Evolutionary conservation across 2,113 vertebrate genomes (phyloP).

Genomic region (Alethe diademata): DNA sequence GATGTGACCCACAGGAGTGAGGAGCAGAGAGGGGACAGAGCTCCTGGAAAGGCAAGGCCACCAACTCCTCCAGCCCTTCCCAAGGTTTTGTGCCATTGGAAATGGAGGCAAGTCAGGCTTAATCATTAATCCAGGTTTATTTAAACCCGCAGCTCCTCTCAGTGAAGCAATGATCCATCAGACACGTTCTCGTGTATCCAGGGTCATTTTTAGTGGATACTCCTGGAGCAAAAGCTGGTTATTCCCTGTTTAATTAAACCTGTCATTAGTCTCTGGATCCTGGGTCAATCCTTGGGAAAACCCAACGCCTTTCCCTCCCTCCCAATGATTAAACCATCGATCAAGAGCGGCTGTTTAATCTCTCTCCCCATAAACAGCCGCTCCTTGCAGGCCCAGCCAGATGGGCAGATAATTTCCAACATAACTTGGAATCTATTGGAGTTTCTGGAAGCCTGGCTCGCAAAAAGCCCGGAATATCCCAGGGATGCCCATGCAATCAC

Average conservation of each 20-base stretch:
- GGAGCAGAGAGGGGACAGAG: background rate
- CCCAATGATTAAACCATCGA: constrained; percentile 27
- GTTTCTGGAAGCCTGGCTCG: background rate
- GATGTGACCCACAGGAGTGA: background rate
- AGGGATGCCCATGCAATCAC: constrained; percentile 49
- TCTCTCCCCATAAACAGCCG: background rate
- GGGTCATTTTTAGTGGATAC: background rate
- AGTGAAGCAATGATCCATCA: background rate
- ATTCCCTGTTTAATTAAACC: background rate
- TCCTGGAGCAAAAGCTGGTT: background rate
- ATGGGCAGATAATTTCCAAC: background rate
- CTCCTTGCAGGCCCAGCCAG: background rate
- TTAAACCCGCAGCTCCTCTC: background rate
- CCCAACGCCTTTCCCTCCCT: background rate
- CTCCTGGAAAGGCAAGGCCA: fast-evolving
- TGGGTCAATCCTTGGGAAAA: background rate
- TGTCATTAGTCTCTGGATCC: background rate
- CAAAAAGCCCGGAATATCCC: background rate
- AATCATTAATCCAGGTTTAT: background rate
- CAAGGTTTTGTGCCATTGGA: fast-evolving
- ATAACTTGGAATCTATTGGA: background rate
- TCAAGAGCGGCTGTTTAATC: background rate
- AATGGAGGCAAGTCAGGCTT: fast-evolving
- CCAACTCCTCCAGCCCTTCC: background rate
- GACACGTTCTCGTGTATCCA: background rate